Percentiles rank a stretch among this genome's conserved stretches.
Evolutionary conservation across 2,797 vertebrate genomes (phyloP).

Genomic region (Pipistrellus pygmaeus): DNA sequence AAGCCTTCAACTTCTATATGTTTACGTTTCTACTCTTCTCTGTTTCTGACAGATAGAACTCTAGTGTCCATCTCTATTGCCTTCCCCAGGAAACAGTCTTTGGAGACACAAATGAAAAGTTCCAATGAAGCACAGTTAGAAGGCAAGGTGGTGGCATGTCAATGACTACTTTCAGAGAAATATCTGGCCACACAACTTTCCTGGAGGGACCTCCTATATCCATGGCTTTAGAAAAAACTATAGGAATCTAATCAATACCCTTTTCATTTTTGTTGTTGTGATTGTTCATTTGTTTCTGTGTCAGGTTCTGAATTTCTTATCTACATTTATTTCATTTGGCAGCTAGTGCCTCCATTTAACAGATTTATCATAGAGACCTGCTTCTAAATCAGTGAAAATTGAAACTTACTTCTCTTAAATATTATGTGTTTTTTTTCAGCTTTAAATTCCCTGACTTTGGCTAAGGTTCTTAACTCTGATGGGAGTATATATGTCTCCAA

Average conservation of each 20-base stretch:
- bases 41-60: not conserved
- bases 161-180: not conserved
- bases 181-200: not conserved
- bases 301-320: not conserved
- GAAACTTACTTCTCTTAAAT: not conserved
- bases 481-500: not conserved
- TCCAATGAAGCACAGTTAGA: not conserved
- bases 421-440: not conserved
- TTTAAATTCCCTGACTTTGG: not conserved
- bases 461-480: not conserved
- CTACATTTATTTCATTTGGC: not conserved
- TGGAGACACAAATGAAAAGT: not conserved
- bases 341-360: not conserved
- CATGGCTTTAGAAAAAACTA: not conserved
- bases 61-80: not conserved
- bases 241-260: not conserved
- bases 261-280: not conserved
- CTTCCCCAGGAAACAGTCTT: not conserved
- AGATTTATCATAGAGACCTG: not conserved
- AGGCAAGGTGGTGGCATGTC: not conserved
- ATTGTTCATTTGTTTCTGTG: not conserved
- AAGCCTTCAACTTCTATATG: not conserved
- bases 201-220: not conserved
- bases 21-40: not conserved
- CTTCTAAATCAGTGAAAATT: not conserved